Conservation (phyloP, 1,140 invertebrate species). For the Drosophila nigromelanica region DNA sequence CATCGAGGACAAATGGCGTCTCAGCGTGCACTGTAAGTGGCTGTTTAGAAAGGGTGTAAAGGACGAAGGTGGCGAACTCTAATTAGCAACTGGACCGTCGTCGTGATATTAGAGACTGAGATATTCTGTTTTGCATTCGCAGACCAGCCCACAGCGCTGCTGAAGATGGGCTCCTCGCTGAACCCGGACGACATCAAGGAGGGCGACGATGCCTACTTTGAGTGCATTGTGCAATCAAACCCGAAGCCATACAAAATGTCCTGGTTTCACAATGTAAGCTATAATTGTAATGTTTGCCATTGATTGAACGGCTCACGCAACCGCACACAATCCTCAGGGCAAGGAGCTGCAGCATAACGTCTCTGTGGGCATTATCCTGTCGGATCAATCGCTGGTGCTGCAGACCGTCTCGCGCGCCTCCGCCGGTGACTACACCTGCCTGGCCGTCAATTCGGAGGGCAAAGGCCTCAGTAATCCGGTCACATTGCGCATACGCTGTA, state of each 20-base stretch:
- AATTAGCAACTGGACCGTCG: constrained; percentile 43
- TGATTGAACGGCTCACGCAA: constrained; percentile 11
- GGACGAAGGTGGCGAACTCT: constrained; percentile 24
- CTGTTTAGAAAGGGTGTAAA: neutral
- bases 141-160: constrained; percentile 90
- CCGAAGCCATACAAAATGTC: constrained; percentile 91
- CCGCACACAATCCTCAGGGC: constrained; percentile 85
- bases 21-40: constrained; percentile 90
- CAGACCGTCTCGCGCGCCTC: constrained; percentile 91
- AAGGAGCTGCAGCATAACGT: constrained; percentile 91
- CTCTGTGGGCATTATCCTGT: constrained; percentile 90
- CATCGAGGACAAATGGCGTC: constrained; percentile 92
- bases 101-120: neutral
- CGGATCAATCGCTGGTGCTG: constrained; percentile 92
- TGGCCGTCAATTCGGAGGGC: constrained; percentile 92
- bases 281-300: constrained; percentile 28
- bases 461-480: constrained; percentile 92
- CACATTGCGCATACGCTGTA: constrained; percentile 91
- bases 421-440: constrained; percentile 92
- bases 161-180: constrained; percentile 91
- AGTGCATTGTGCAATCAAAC: constrained; percentile 91
- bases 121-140: constrained; percentile 71
- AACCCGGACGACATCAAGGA: constrained; percentile 93
- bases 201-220: constrained; percentile 92
- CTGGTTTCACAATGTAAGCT: constrained; percentile 93